Percentiles rank a stretch among this genome's conserved stretches.
Conservation (phyloP, 2,797 vertebrate species). For the Phoxinus dragarum region DNA sequence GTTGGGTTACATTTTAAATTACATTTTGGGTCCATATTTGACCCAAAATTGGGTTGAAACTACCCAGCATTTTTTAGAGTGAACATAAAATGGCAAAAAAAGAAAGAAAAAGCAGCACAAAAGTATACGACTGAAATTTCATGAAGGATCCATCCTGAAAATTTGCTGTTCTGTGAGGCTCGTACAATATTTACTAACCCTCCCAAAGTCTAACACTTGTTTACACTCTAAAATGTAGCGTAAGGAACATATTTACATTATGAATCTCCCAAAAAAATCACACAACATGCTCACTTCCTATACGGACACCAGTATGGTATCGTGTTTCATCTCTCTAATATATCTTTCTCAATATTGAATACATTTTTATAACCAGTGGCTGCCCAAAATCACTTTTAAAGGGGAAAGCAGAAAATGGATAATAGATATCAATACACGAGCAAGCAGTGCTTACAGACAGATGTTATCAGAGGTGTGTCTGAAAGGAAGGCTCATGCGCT, state of each 20-base stretch:
- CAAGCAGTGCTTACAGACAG: conserved; percentile 11
- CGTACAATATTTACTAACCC: background rate
- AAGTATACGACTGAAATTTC: background rate
- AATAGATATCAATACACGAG: background rate
- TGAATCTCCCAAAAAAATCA: background rate
- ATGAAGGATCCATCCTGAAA: background rate
- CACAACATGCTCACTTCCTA: background rate
- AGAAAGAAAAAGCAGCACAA: background rate
- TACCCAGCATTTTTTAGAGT: too few species aligned
- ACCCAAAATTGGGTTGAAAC: too few species aligned
- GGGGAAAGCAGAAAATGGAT: background rate
- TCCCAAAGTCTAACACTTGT: background rate
- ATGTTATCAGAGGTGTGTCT: conserved; percentile 27
- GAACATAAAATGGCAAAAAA: background rate
- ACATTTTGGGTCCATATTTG: too few species aligned
- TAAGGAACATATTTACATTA: background rate
- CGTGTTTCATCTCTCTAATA: background rate
- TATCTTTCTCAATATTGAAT: background rate
- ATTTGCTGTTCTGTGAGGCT: background rate
- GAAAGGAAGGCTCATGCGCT: background rate
- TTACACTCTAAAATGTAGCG: background rate
- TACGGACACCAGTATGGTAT: background rate
- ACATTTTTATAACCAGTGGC: background rate
- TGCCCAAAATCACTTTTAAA: background rate
- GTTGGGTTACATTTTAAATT: too few species aligned